Conservation (phyloP, 2,113 vertebrate species). For the Passer domesticus region DNA sequence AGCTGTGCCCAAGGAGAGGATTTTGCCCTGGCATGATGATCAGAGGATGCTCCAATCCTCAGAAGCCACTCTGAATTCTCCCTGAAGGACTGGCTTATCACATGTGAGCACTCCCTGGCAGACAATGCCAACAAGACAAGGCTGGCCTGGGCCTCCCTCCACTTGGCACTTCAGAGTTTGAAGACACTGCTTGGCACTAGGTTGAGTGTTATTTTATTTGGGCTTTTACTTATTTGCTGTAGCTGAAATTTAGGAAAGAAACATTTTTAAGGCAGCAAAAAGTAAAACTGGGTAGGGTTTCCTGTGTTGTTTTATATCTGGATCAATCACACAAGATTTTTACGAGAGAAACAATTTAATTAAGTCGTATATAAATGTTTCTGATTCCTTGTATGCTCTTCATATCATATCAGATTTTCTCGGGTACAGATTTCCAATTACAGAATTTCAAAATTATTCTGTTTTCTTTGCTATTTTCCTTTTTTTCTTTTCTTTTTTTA, state of each 20-base stretch:
- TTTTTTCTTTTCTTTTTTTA: not conserved
- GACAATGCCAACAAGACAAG: no score
- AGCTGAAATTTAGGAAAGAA: not conserved
- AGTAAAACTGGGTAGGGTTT: not conserved
- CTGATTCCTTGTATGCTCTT: not conserved
- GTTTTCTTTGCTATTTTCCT: not conserved
- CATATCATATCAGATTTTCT: not conserved
- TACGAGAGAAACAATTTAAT: constrained; percentile 23
- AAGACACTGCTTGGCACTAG: not conserved
- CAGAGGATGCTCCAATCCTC: not conserved
- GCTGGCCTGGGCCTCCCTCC: not conserved
- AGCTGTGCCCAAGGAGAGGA: not conserved
- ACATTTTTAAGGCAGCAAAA: not conserved
- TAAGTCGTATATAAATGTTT: not conserved
- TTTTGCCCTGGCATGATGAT: not conserved
- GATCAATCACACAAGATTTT: not conserved
- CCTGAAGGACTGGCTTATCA: not conserved
- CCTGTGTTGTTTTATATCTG: not conserved
- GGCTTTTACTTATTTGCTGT: not conserved
- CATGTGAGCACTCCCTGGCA: not conserved
- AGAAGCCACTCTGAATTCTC: not conserved
- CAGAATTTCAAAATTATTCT: not conserved
- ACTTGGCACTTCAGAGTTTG: not conserved
- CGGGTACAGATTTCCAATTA: not conserved
- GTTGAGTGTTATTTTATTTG: not conserved